Base-by-base conservation (phyloP, 2,888 invertebrate species). In the Apomyelois bistriatella region DNA sequence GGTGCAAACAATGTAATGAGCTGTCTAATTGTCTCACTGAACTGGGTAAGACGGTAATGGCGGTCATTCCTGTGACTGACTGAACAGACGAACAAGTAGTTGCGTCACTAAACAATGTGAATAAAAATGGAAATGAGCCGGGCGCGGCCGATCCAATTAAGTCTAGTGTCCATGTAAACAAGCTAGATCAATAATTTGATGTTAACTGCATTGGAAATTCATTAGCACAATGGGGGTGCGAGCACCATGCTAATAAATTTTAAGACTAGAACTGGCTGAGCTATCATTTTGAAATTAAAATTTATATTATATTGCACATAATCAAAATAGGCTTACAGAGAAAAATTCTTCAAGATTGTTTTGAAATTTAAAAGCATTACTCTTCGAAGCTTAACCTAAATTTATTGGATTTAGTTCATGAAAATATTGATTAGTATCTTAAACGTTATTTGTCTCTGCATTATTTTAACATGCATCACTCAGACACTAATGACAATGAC, bases 1-100 rank as follows among this genome's bases (percentile, higher is more conserved):
- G 59, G 60, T 57, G 66, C 71, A 74, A 82, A 80, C 79, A 82
- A 69, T 70, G 61, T 70, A 70, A 72, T 65, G 61, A 66, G 59
- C 67, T 66, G 66, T 72, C 76, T 85, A 84, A 85, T 83, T 84
- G 70, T 64, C 70, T 70, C 64, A 72, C 63, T 74, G 64, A 83
- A 84, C 81, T 76, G 67, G 75, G 74, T 72, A 78, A 72, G 74
- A 76, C 79, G 77, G 70, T 74, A 74, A 76, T 76, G 28, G 28
- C 13, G 22, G 32, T 15, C 15, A 12, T 46, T 35, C 67, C 68
- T 75, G 72, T 74, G 72, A 67, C 46, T n/a, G 6, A 22, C 22
- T 22, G 5, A 22, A 22, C 22, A 22, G 22, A 22, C 2, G 22
- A 22, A 22, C 22, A 22, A 22, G 22, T 22, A 22, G 22, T 71